Evolutionary conservation across 2,888 invertebrate species (phyloP).

Genomic region (Syritta pipiens): DNA sequence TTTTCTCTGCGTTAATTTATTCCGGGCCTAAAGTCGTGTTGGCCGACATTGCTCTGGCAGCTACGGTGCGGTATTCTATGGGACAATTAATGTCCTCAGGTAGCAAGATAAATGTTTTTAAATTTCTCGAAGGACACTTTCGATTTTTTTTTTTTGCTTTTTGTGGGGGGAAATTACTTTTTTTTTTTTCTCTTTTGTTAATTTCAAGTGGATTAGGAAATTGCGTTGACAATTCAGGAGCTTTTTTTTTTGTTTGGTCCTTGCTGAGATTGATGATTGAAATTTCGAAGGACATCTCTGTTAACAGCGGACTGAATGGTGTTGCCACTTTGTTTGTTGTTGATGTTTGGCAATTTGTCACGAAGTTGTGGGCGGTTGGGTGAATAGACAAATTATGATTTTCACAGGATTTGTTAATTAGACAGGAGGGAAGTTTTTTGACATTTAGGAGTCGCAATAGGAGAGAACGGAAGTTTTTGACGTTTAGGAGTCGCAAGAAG

Average conservation of each 20-base stretch:
- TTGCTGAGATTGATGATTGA: constrained; percentile 38
- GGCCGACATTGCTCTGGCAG: neutral
- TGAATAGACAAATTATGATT: too few species aligned
- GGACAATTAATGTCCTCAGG: constrained; percentile 63
- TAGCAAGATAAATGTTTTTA: constrained; percentile 59
- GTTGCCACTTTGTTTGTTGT: constrained; percentile 1
- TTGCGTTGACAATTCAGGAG: constrained; percentile 49
- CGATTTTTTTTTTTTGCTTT: constrained; percentile 29
- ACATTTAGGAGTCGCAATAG: too few species aligned
- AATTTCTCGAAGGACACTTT: constrained; percentile 54
- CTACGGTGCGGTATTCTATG: neutral
- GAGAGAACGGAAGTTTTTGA: too few species aligned
- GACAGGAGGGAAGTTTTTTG: too few species aligned
- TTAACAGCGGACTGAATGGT: constrained; percentile 21
- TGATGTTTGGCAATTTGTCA: constrained; percentile 36
- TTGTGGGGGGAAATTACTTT: neutral
- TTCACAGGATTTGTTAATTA: too few species aligned
- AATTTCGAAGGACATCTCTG: constrained; percentile 32
- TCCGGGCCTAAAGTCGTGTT: constrained; percentile 5
- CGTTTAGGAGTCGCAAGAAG: too few species aligned
- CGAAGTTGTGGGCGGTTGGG: too few species aligned
- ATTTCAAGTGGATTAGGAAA: constrained; percentile 51
- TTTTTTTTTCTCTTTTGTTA: constrained; percentile 24
- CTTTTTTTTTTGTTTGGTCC: neutral
- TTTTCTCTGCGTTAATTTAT: constrained; percentile 45